phyloP scores from a whole-genome alignment of 2,113 vertebrate species.

The Prunella fulvescens region DNA sequence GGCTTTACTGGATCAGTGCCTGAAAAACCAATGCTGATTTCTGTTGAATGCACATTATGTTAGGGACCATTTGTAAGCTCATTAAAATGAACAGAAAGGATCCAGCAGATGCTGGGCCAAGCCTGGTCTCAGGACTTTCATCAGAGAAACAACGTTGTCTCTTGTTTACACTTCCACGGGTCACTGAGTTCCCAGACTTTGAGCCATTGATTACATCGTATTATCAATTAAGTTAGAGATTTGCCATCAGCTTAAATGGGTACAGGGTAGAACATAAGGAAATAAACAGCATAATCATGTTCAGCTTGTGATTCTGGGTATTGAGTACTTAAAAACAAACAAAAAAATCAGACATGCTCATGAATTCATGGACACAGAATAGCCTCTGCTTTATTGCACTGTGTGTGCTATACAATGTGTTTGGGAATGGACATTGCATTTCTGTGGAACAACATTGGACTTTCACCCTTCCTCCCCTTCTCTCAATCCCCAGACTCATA shows the following conservation, averaged over 20 bases:
- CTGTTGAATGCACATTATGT: constrained; percentile 23
- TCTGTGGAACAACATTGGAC: not conserved
- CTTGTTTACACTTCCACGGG: constrained; percentile 4
- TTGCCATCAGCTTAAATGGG: not conserved
- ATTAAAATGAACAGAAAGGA: constrained; percentile 43
- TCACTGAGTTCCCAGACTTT: constrained; percentile 20
- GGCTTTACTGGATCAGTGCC: constrained; percentile 35
- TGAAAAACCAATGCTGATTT: constrained; percentile 32
- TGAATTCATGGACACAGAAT: not conserved
- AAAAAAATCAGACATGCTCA: not conserved
- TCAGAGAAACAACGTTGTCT: not conserved
- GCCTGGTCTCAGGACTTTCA: not conserved
- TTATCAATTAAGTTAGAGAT: constrained; percentile 15
- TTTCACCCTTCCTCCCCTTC: not conserved
- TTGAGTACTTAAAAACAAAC: not conserved
- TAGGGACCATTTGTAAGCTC: constrained; percentile 34
- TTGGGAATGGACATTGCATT: not conserved
- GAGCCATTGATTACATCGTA: not conserved
- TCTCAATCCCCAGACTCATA: constrained; percentile 27
- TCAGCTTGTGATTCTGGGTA: not conserved
- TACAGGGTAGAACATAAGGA: not conserved
- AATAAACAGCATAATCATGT: not conserved
- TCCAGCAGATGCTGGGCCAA: constrained; percentile 17
- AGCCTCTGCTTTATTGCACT: not conserved
- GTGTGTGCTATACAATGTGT: not conserved